Evolutionary conservation across 2,113 vertebrate genomes (phyloP).

Genomic region (Eulacestoma nigropectus): DNA sequence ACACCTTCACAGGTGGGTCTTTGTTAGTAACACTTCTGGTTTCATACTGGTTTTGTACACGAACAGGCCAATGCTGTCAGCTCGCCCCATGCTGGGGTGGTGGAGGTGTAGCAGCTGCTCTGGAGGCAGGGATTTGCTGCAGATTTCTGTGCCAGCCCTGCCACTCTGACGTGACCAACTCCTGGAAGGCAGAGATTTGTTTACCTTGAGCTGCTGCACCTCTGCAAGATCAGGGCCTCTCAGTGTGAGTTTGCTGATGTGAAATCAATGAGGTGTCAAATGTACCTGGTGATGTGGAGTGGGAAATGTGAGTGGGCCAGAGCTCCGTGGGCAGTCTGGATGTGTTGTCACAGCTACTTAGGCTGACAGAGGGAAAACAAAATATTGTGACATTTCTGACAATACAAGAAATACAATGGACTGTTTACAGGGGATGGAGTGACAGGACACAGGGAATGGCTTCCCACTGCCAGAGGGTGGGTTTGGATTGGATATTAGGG

Average conservation of each 20-base stretch:
- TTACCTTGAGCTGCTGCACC: background rate
- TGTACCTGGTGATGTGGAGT: background rate
- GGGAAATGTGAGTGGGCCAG: background rate
- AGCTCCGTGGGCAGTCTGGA: background rate
- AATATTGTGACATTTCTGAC: background rate
- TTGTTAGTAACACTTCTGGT: background rate
- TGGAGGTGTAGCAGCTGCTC: background rate
- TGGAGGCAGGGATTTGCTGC: background rate
- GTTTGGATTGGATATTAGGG: background rate
- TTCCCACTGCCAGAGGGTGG: background rate
- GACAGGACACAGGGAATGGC: background rate
- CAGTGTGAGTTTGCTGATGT: background rate
- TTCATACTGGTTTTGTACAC: background rate
- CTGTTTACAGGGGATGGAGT: background rate
- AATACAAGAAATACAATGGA: background rate
- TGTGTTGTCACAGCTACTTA: background rate
- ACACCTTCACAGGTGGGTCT: background rate
- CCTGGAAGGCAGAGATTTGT: background rate
- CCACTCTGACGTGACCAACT: background rate
- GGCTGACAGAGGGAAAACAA: background rate
- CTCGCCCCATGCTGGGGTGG: accelerated
- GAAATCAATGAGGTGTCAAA: background rate
- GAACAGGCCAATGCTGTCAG: background rate
- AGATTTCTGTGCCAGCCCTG: background rate
- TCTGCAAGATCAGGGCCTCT: background rate